A percentile compares a stretch with the other conserved stretches of the same genome.
Conservation (phyloP, 2,888 invertebrate species). For the Glyphotaelius pellucidus region DNA sequence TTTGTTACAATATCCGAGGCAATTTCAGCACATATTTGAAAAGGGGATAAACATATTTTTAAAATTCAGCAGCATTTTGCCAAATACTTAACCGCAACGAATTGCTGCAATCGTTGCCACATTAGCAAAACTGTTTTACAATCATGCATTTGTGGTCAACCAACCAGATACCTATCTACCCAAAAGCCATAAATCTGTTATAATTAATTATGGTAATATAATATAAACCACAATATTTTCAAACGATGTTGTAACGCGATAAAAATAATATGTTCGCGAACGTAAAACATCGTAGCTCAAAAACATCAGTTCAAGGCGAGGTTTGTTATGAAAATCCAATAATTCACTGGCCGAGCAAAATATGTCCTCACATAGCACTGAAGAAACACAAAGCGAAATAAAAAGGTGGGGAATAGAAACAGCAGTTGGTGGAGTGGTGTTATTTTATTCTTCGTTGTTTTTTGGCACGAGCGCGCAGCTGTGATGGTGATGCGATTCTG, state of each 20-base stretch:
- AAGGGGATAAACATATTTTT: neutral
- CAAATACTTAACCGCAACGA: neutral
- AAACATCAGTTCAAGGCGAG: slow-evolving; percentile 13
- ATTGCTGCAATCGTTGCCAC: neutral
- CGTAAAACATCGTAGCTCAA: neutral
- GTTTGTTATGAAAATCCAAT: neutral
- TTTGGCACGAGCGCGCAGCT: neutral
- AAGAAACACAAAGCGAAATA: neutral
- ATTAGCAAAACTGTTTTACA: neutral
- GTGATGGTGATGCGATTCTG: neutral
- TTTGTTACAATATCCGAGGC: neutral
- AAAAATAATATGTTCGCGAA: neutral
- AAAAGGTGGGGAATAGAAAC: neutral
- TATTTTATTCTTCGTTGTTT: neutral
- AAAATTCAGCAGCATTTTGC: neutral
- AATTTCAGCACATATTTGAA: neutral
- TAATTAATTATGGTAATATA: neutral
- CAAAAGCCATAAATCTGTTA: neutral
- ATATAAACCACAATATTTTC: neutral
- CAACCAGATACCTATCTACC: neutral
- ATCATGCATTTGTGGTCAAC: neutral
- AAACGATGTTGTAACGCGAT: neutral
- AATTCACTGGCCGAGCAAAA: neutral
- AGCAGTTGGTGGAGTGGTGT: no score
- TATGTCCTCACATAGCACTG: neutral